These are phyloP conservation scores for Aphyosemion australe DNA, from an alignment of 2,113 vertebrate species.

Conservation along the genomic window DNA sequence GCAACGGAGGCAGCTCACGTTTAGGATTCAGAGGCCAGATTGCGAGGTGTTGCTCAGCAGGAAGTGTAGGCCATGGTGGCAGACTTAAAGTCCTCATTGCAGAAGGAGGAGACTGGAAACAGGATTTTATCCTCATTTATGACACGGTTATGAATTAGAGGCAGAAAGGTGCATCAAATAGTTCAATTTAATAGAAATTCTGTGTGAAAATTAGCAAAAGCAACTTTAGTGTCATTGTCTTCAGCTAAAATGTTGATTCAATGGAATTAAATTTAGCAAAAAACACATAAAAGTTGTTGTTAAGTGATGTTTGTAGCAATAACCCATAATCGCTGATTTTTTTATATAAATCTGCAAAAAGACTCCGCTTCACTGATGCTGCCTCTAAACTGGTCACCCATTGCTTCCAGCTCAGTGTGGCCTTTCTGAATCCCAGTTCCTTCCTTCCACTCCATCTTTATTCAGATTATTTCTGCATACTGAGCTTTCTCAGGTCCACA, in stretches of 20 bases:
- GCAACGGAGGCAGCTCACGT: neutral
- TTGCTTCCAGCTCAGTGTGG: constrained; percentile 52
- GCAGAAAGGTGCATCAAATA: neutral
- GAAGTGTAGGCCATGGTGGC: constrained; percentile 23
- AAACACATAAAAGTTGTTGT: no score
- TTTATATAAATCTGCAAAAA: no score
- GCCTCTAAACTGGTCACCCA: constrained; percentile 28
- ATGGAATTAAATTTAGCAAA: no score
- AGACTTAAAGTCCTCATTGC: constrained; percentile 20
- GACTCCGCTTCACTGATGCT: constrained; percentile 28
- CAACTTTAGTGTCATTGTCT: no score
- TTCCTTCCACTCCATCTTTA: constrained; percentile 17
- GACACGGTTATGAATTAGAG: constrained; percentile 14
- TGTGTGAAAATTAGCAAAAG: no score
- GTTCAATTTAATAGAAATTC: no score
- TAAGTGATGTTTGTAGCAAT: no score
- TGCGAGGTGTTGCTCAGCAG: constrained; percentile 32
- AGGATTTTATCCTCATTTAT: constrained; percentile 1
- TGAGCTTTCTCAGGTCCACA: constrained; percentile 5
- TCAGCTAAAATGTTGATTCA: no score
- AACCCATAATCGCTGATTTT: no score
- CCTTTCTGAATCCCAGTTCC: constrained; percentile 24
- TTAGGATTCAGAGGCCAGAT: constrained; percentile 7
- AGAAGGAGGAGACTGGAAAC: constrained; percentile 4
- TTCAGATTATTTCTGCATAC: constrained; percentile 28